Conservation (phyloP, 2,113 vertebrate species). For the Psettodes erumei region DNA sequence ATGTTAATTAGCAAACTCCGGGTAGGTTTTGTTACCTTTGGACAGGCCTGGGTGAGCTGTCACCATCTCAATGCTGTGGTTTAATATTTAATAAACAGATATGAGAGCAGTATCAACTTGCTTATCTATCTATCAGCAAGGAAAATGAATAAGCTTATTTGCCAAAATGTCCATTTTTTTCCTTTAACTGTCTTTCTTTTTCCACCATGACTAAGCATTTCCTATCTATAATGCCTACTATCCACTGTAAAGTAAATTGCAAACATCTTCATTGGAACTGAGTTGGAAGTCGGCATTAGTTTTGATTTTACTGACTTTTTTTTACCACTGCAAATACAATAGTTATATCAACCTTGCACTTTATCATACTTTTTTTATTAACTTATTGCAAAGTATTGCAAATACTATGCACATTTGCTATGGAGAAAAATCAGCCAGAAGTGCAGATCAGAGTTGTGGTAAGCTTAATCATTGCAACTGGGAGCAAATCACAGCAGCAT, state of each 20-base stretch:
- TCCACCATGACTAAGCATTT: neutral
- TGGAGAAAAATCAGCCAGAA: neutral
- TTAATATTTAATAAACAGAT: no score
- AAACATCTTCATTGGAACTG: no score
- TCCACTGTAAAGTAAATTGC: no score
- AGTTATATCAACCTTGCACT: no score
- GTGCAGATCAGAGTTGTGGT: neutral
- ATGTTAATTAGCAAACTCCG: neutral
- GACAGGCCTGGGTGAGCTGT: no score
- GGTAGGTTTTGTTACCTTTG: neutral
- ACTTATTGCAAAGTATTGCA: neutral
- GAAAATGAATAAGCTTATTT: neutral
- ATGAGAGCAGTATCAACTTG: no score
- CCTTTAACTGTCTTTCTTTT: neutral
- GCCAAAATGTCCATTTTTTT: neutral
- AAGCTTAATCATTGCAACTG: neutral
- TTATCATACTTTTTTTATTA: neutral
- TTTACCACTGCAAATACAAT: neutral
- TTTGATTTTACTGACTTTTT: neutral
- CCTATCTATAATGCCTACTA: neutral
- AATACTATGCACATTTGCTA: slow-evolving; percentile 1
- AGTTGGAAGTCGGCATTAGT: no score
- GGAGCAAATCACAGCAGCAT: neutral
- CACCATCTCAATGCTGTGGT: no score
- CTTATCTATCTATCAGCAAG: neutral